A percentile compares a stretch with the other conserved stretches of the same genome.
Evolutionary conservation across 2,888 invertebrate genomes (phyloP).

Genomic region (Tenthredo notha): DNA sequence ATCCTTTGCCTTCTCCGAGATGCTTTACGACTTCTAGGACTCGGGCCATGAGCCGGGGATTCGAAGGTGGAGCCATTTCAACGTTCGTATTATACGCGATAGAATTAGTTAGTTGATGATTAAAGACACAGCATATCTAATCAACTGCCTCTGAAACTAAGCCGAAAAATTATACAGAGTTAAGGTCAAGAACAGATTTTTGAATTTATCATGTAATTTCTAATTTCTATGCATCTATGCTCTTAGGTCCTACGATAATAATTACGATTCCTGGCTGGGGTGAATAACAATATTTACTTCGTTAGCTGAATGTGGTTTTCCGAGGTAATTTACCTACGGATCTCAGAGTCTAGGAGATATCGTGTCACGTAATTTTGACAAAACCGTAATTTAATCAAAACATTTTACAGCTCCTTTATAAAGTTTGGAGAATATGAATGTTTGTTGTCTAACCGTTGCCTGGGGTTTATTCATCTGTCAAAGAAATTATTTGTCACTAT

Average conservation of each 20-base stretch:
- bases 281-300: not conserved
- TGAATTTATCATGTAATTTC: constrained; percentile 18
- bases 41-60: constrained; percentile 67
- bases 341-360: not conserved
- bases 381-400: constrained; percentile 45
- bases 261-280: not conserved
- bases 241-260: not conserved
- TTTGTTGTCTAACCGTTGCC: constrained; percentile 58
- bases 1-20: constrained; percentile 66
- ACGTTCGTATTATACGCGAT: not conserved
- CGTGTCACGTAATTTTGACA: not conserved
- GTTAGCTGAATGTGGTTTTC: not conserved
- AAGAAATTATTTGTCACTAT: constrained; percentile 41
- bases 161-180: not conserved
- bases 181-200: not conserved
- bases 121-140: constrained; percentile 15
- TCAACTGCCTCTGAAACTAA: not conserved
- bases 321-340: not conserved
- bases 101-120: not conserved
- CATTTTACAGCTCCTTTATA: not conserved
- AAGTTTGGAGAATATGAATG: constrained; percentile 36
- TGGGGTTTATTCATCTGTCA: constrained; percentile 49
- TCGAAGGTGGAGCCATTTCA: constrained; percentile 65
- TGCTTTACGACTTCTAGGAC: constrained; percentile 67
- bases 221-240: not conserved